Base-by-base conservation (phyloP, 2,888 invertebrate species). In the Yponomeuta cagnagella region DNA sequence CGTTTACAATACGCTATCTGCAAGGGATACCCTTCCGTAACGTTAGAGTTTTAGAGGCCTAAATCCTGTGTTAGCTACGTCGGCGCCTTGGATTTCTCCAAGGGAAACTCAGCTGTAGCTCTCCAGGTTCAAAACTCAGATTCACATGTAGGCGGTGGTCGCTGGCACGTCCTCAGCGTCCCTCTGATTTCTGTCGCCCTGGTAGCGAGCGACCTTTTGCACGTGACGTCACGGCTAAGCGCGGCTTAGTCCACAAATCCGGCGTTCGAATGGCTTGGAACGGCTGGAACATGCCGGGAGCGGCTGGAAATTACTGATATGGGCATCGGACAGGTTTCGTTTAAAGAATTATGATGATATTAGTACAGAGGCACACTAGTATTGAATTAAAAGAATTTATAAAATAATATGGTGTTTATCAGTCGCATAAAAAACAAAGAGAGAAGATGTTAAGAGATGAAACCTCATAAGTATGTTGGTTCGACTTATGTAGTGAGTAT, bases 191-290 rank as follows among this genome's bases (percentile, higher is more conserved):
- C 80, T 88, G 81, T 8, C 75, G 43, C 73, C 88, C 85, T 89
- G 77, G 88, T 90, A 83, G 72, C 72, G 71, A 74, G 77, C 86
- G 86, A 84, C 86, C 87, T 85, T 87, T 86, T 79, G 79, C 87
- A 86, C 86, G 87, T 89, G 89, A 89, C 88, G 88, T 88, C 88
- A 86, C 79, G 48, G 12, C 43, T 70, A 71, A 69, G 43, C 71
- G 68, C 66, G 66, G 48, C 70, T 23, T 48, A 66, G 23, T 63
- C 74, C 76, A 72, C 72, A 72, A 71, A 70, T 73, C 71, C 15
- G 33, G 43, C 43, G 43, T 43, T 43, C 37, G 31, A n/a, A 10
- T 12, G 67, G 33, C 67, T 10, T 12, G 64, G 67, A 9, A 58
- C 12, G 52, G 15, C 52, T 12, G 2, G 52, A 12, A 15, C 52